Evolutionary conservation across 2,797 vertebrate species (phyloP), one percentile per base, ranked within the genome.

Genomic region (Euthynnus affinis): DNA sequence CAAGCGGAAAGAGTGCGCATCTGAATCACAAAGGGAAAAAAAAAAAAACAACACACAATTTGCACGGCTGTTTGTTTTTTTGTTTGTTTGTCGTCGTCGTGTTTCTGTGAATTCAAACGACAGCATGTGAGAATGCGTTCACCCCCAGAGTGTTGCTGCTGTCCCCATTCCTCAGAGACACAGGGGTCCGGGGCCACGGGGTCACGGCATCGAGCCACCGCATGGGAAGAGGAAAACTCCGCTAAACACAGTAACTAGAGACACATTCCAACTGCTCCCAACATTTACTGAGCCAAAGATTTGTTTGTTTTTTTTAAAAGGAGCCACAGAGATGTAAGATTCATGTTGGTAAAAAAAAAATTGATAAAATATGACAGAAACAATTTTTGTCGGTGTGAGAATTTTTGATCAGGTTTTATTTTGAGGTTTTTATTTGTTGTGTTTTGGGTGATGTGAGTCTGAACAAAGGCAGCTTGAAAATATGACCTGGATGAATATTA

Each of bases 81-180:
- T n/a, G n/a, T n/a, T n/a, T n/a, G n/a, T n/a, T n/a, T n/a, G n/a
- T n/a, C n/a, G n/a, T n/a, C n/a, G n/a, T n/a, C n/a, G 46, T 9
- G 58, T n/a, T 57, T 25, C 2, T 51, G 32, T 71, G 32, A 68
- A 37, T 58, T 29, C 49, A 2, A 78, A 81, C 23, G 46, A 37
- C 51, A n/a, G 65, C 14, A 37, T 18, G 18, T 65, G 74, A 83
- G 34, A 74, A 64, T 34, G 62, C 4, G 61, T 81, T 84, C 68
- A 71, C 60, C 76, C 51, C 51, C 40, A 0, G 13, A 48, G 71
- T 84, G 77, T 60, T 77, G 79, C 72, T 84, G 77, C 55, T 81
- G 83, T 69, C 82, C 80, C 75, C 75, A 82, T 89, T 86, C 77
- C 76, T 78, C 68, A 71, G 57, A 82, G 71, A 68, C 76, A 74